A percentile compares a stretch with the other conserved stretches of the same genome.
Conservation (phyloP, 2,113 vertebrate genomes). For the Tapirus terrestris region DNA sequence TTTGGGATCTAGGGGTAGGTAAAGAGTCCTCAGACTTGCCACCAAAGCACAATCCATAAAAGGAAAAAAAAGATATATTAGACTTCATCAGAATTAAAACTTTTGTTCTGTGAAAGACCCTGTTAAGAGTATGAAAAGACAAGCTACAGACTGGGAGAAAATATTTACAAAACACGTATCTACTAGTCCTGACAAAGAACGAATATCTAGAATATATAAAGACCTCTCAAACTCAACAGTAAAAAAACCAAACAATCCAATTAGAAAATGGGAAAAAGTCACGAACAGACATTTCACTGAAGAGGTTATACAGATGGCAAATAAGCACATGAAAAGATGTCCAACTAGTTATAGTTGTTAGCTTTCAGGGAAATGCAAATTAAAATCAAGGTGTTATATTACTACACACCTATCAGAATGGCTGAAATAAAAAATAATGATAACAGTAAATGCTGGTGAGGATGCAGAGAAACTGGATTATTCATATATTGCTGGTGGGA, state of each 20-base stretch:
- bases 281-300: neutral
- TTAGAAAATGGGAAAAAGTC: neutral
- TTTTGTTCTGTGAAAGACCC: neutral
- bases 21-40: neutral
- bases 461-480: neutral
- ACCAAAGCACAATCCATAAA: neutral
- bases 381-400: neutral
- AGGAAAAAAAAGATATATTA: neutral
- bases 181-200: neutral
- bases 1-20: neutral
- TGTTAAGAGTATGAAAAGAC: neutral
- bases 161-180: neutral
- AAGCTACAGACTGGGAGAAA: neutral
- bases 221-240: neutral
- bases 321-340: neutral
- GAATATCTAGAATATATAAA: neutral
- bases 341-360: neutral
- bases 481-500: neutral
- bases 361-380: neutral
- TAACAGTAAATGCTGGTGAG: neutral
- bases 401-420: neutral
- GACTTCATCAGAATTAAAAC: neutral
- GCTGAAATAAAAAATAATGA: neutral
- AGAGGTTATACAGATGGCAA: neutral
- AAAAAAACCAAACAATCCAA: neutral